Conservation (phyloP, 2,797 vertebrate species). For the Amazona finschi region DNA sequence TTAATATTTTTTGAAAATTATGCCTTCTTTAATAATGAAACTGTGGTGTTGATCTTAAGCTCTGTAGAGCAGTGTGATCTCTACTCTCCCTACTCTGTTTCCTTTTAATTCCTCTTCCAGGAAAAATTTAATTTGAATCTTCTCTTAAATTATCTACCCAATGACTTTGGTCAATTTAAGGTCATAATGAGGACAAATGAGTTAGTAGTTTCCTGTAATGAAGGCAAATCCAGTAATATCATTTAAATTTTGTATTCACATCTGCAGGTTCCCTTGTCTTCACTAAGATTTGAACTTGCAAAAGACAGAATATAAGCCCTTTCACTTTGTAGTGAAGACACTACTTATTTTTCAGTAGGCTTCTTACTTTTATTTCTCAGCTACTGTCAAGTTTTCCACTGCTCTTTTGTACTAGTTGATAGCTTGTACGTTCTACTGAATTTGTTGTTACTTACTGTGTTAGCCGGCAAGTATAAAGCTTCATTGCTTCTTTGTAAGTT, state of each 20-base stretch:
- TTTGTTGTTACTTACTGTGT: background rate
- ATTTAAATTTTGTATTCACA: background rate
- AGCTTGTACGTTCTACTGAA: background rate
- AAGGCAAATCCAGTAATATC: background rate
- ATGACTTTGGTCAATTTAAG: background rate
- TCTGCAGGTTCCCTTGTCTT: background rate
- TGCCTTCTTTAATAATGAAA: background rate
- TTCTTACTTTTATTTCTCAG: background rate
- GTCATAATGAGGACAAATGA: background rate
- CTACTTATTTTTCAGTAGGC: background rate
- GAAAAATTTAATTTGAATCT: background rate
- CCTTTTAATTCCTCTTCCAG: background rate
- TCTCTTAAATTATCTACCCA: background rate
- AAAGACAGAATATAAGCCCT: background rate
- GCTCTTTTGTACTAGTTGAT: background rate
- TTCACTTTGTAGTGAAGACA: background rate
- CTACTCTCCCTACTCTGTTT: background rate
- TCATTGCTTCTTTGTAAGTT: background rate
- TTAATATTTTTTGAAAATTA: background rate
- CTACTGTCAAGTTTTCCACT: background rate
- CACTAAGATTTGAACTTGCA: background rate
- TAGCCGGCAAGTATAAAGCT: background rate
- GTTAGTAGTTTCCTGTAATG: background rate
- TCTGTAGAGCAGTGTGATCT: background rate
- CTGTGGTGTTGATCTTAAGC: background rate